phyloP scores from a whole-genome alignment of 1,140 invertebrate species.

The Bombyx mandarina region DNA sequence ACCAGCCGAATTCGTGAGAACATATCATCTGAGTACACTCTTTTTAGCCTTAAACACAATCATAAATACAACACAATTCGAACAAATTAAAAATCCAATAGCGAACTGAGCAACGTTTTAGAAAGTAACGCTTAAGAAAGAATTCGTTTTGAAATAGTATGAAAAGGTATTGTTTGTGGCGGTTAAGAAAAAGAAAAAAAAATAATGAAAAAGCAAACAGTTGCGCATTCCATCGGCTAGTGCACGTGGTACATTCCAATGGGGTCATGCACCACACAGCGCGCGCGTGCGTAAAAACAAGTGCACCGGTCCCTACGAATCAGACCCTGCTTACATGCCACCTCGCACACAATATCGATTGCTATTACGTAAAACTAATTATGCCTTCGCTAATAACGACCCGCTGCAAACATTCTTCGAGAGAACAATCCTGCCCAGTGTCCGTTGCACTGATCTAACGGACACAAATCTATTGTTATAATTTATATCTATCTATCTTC shows the following conservation, averaged over 20 bases:
- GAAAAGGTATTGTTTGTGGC: slow-evolving; percentile 59
- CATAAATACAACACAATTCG: slow-evolving; percentile 1
- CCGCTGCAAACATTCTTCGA: neutral
- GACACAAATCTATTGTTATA: too few relatives aligned
- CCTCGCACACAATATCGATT: slow-evolving; percentile 15
- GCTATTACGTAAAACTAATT: neutral
- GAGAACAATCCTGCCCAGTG: neutral
- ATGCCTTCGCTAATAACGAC: too few relatives aligned
- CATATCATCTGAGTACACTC: too few relatives aligned
- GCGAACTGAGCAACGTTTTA: slow-evolving; percentile 26
- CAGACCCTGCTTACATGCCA: slow-evolving; percentile 12
- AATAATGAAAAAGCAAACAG: slow-evolving; percentile 56
- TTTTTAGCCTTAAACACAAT: too few relatives aligned
- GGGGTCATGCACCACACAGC: slow-evolving; percentile 64
- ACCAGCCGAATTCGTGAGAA: too few relatives aligned
- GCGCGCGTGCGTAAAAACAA: slow-evolving; percentile 57
- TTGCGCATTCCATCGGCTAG: slow-evolving; percentile 63
- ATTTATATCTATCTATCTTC: too few relatives aligned
- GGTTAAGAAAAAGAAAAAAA: slow-evolving; percentile 27
- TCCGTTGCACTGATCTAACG: neutral
- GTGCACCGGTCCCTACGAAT: slow-evolving; percentile 18
- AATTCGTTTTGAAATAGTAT: slow-evolving; percentile 49
- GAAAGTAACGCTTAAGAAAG: slow-evolving; percentile 41
- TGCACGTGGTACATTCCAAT: slow-evolving; percentile 64
- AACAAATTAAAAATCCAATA: slow-evolving; percentile 27